phyloP scores from a whole-genome alignment of 2,113 vertebrate genomes.

The Nematolebias whitei region DNA sequence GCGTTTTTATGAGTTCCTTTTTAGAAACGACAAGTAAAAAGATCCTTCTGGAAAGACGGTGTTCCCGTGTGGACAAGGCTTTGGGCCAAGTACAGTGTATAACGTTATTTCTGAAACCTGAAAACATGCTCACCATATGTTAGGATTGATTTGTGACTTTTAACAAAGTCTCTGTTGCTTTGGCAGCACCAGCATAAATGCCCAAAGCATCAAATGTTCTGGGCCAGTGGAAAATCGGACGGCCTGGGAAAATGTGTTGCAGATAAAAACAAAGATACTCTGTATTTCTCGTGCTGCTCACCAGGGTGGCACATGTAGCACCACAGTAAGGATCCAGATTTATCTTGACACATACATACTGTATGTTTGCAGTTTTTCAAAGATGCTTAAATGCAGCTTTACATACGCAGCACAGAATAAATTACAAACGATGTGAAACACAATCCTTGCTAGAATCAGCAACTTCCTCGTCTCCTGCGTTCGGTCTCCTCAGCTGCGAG shows the following conservation, averaged over 20 bases:
- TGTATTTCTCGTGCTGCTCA: background rate
- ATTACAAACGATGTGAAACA: too few relatives aligned
- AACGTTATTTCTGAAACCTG: constrained; percentile 21
- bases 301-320: background rate
- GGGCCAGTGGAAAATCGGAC: constrained; percentile 59
- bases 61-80: too few relatives aligned
- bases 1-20: too few relatives aligned
- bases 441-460: too few relatives aligned
- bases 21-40: too few relatives aligned
- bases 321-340: background rate
- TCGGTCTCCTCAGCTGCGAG: too few relatives aligned
- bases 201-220: constrained; percentile 49
- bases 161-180: constrained; percentile 17
- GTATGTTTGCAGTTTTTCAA: background rate
- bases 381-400: too few relatives aligned
- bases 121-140: constrained; percentile 46
- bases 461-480: too few relatives aligned
- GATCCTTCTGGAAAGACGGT: too few relatives aligned
- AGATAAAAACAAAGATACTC: constrained; percentile 1
- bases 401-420: too few relatives aligned
- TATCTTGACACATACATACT: background rate
- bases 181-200: constrained; percentile 38
- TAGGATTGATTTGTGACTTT: constrained; percentile 27
- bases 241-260: constrained; percentile 21
- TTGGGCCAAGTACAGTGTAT: background rate